Evolutionary conservation across 2,113 vertebrate genomes (phyloP).

Genomic region (Cyanistes caeruleus): DNA sequence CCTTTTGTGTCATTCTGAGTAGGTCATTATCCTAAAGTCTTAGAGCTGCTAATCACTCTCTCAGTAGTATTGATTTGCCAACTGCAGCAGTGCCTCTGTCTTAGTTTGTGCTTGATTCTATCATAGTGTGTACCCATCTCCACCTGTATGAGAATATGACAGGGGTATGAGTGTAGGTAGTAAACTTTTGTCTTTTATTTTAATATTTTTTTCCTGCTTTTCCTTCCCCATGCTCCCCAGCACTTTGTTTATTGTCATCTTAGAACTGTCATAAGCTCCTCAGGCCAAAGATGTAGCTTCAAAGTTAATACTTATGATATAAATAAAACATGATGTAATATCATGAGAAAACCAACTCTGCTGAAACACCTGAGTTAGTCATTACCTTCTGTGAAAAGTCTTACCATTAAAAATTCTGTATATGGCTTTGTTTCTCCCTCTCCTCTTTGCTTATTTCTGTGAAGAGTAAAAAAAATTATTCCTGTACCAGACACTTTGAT

Average conservation of each 20-base stretch:
- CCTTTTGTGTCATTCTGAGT: not conserved
- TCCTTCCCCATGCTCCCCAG: not conserved
- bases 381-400: not conserved
- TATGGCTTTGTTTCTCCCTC: not conserved
- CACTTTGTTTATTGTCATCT: not conserved
- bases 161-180: not conserved
- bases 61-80: not conserved
- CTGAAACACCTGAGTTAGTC: not conserved
- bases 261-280: not conserved
- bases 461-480: not conserved
- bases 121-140: not conserved
- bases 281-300: not conserved
- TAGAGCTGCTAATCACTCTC: not conserved
- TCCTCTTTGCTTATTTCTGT: not conserved
- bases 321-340: not conserved
- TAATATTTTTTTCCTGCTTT: not conserved
- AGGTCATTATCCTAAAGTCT: not conserved
- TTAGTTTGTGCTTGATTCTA: not conserved
- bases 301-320: not conserved
- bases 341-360: not conserved
- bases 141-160: not conserved
- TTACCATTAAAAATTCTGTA: not conserved
- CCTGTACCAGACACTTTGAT: slow-evolving; percentile 22
- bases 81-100: not conserved
- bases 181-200: not conserved